These are phyloP conservation scores for Andrena haemorrhoa DNA, from an alignment of 2,888 invertebrate genomes.

Conservation along the genomic window DNA sequence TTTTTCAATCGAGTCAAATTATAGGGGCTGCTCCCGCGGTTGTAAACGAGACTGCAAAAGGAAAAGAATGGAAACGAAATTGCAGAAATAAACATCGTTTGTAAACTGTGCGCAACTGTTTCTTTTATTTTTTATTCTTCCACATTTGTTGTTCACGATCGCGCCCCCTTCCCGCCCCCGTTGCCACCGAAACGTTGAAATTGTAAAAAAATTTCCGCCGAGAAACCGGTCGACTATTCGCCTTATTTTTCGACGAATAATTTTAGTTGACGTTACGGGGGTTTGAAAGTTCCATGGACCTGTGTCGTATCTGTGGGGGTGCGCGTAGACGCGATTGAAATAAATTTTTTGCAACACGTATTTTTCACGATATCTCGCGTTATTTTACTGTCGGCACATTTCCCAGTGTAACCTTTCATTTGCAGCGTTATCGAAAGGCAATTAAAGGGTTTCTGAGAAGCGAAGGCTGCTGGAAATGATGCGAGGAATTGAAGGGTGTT, in stretches of 20 bases:
- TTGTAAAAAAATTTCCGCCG: slow-evolving; percentile 22
- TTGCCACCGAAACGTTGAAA: not conserved
- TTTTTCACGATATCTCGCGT: slow-evolving; percentile 23
- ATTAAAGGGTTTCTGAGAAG: slow-evolving; percentile 61
- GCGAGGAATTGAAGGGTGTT: slow-evolving; percentile 16
- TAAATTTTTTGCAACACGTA: slow-evolving; percentile 11
- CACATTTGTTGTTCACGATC: slow-evolving; percentile 18
- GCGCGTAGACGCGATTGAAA: not conserved
- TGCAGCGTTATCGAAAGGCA: slow-evolving; percentile 51
- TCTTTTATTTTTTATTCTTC: slow-evolving; percentile 7
- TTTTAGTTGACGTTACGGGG: not conserved
- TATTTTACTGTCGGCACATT: slow-evolving; percentile 46
- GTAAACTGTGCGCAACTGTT: slow-evolving; percentile 49
- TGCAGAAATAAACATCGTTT: slow-evolving; percentile 68
- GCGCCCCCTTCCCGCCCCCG: fast-evolving
- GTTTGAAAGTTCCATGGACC: slow-evolving; percentile 2
- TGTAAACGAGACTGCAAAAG: slow-evolving; percentile 52
- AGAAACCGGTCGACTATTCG: slow-evolving; percentile 17
- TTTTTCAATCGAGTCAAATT: slow-evolving; percentile 43
- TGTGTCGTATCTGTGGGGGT: not conserved
- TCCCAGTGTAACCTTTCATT: slow-evolving; percentile 58
- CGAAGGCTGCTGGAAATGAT: slow-evolving; percentile 29
- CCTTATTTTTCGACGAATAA: slow-evolving; percentile 16
- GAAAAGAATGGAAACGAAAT: slow-evolving; percentile 1
- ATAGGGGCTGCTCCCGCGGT: slow-evolving; percentile 47